These are phyloP conservation scores for Heliocidaris tuberculata DNA, from an alignment of 35 echinoderm and acorn worm genomes.

Conservation along the genomic window DNA sequence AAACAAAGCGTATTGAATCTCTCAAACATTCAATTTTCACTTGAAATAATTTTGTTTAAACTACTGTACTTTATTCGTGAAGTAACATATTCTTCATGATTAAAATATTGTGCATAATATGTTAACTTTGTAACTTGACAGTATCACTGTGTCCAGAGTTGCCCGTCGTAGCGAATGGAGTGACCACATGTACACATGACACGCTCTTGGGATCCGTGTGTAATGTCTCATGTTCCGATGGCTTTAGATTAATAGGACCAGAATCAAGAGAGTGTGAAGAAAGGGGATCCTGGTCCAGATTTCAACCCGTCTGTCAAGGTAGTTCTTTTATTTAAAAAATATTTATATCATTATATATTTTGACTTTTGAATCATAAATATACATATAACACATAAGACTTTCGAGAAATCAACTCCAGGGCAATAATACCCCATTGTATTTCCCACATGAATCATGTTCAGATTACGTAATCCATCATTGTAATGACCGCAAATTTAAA, in stretches of 20 bases:
- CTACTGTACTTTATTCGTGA: background rate
- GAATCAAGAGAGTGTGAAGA: background rate
- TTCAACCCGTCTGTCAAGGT: background rate
- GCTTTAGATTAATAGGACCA: background rate
- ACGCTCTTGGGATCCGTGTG: background rate
- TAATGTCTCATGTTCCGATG: background rate
- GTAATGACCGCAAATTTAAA: too few relatives aligned
- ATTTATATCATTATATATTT: too few relatives aligned
- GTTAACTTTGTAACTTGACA: background rate
- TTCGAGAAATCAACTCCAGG: too few relatives aligned
- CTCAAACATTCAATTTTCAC: too few relatives aligned
- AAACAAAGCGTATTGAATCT: too few relatives aligned
- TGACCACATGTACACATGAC: background rate
- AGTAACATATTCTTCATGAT: background rate
- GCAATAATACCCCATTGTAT: too few relatives aligned
- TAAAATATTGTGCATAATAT: background rate
- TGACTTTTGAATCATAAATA: too few relatives aligned
- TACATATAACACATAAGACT: too few relatives aligned
- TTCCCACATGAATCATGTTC: too few relatives aligned
- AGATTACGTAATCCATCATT: too few relatives aligned
- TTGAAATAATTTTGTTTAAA: background rate
- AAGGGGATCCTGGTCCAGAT: slow-evolving; percentile 3
- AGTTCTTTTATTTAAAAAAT: background rate
- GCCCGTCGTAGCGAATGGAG: background rate
- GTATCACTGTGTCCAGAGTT: background rate